A percentile compares a stretch with the other conserved stretches of the same genome.
Conservation (phyloP, 1,140 invertebrate species). For the Parasteatoda tepidariorum region DNA sequence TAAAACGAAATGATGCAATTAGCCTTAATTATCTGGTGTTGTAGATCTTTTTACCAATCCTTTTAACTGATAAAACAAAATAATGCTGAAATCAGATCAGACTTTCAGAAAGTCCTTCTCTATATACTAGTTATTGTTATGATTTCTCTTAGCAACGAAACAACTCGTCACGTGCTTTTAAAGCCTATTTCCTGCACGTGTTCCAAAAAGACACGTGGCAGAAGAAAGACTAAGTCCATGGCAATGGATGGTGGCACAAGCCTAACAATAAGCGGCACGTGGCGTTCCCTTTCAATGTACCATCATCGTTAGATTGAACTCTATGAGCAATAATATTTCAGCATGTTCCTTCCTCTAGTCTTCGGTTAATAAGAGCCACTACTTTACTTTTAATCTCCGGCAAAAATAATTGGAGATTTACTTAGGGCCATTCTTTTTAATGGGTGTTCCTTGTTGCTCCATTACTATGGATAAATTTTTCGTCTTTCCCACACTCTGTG, state of each 20-base stretch:
- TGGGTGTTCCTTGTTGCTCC: too few relatives aligned
- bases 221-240: not conserved
- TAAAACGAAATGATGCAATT: too few relatives aligned
- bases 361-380: not conserved
- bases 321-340: slow-evolving; percentile 15
- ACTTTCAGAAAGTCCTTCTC: too few relatives aligned
- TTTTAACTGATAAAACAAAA: too few relatives aligned
- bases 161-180: slow-evolving; percentile 18
- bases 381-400: too few relatives aligned
- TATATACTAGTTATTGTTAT: too few relatives aligned
- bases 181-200: slow-evolving; percentile 36
- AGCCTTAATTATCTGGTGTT: too few relatives aligned
- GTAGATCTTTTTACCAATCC: too few relatives aligned
- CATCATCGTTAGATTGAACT: slow-evolving; percentile 17
- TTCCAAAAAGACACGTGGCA: not conserved
- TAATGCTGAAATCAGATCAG: too few relatives aligned
- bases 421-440: too few relatives aligned
- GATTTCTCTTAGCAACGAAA: slow-evolving; percentile 37
- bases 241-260: not conserved
- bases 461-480: too few relatives aligned
- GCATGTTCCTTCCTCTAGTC: not conserved
- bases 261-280: slow-evolving; percentile 14
- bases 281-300: slow-evolving; percentile 6
- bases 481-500: too few relatives aligned
- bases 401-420: slow-evolving; percentile 13